Conservation (phyloP, 2,797 vertebrate species). For the Agapornis canus region DNA sequence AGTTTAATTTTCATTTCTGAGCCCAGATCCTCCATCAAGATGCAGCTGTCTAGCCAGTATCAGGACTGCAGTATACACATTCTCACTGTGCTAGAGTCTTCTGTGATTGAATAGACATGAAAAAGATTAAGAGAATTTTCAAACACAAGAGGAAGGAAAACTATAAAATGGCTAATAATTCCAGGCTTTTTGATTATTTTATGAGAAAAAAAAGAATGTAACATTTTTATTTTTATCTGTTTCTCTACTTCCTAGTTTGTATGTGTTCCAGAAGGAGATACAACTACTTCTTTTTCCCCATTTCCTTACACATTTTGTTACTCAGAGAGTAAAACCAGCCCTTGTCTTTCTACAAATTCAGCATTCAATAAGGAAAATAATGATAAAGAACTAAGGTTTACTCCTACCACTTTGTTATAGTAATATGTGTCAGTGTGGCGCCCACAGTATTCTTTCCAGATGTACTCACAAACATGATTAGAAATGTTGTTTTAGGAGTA, state of each 20-base stretch:
- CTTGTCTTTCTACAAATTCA: neutral
- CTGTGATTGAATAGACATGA: neutral
- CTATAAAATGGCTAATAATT: neutral
- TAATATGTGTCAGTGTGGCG: neutral
- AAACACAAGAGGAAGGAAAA: neutral
- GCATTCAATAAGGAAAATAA: neutral
- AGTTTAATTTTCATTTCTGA: neutral
- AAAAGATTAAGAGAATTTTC: neutral
- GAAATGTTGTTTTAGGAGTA: conserved; percentile 15
- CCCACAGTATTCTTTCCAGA: neutral
- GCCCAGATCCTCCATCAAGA: neutral
- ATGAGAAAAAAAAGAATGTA: neutral
- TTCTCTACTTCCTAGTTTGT: neutral
- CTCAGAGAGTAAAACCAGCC: neutral
- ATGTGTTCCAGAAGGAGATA: neutral
- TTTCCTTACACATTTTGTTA: neutral
- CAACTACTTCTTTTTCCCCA: neutral
- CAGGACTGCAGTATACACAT: neutral
- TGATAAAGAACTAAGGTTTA: neutral
- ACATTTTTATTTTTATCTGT: neutral
- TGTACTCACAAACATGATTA: neutral
- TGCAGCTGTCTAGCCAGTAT: neutral
- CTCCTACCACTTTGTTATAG: neutral
- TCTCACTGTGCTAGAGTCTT: neutral
- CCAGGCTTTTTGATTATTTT: neutral